phyloP scores from a whole-genome alignment of 2,113 vertebrate species.

The Mellivora capensis region DNA sequence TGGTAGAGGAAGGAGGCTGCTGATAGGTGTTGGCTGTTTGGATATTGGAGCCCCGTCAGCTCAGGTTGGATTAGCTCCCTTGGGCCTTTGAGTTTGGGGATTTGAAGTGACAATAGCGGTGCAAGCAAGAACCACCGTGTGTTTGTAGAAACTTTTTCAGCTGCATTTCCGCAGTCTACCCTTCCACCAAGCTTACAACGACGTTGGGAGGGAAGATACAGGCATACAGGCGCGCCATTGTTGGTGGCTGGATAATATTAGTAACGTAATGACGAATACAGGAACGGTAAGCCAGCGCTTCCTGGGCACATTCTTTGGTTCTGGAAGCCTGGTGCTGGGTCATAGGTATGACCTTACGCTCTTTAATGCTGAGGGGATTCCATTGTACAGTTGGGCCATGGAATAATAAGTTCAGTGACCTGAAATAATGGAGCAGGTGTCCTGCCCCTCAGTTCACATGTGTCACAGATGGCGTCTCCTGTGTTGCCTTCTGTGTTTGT shows the following conservation, averaged over 20 bases:
- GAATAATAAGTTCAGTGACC: not conserved
- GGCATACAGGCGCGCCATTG: accelerated
- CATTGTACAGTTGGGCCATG: not conserved
- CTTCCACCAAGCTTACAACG: not conserved
- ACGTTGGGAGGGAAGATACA: not conserved
- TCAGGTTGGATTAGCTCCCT: accelerated
- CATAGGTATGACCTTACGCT: not conserved
- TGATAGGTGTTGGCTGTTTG: not conserved
- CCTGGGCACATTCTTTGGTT: not conserved
- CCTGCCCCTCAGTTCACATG: not conserved
- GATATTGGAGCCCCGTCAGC: not conserved
- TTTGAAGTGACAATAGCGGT: accelerated
- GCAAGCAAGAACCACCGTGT: not conserved
- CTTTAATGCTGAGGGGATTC: not conserved
- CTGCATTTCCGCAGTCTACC: no score
- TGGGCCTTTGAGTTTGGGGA: not conserved
- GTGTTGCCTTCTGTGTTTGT: not conserved
- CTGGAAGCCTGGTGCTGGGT: not conserved
- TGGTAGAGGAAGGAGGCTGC: not conserved
- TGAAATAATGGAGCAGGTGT: not conserved
- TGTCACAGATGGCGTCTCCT: not conserved
- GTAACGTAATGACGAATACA: not conserved
- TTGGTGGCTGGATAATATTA: not conserved
- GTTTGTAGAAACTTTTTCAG: not conserved
- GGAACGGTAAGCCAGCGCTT: not conserved